Conservation (phyloP, 2,888 invertebrate genomes). For the Cryptops parisi region DNA sequence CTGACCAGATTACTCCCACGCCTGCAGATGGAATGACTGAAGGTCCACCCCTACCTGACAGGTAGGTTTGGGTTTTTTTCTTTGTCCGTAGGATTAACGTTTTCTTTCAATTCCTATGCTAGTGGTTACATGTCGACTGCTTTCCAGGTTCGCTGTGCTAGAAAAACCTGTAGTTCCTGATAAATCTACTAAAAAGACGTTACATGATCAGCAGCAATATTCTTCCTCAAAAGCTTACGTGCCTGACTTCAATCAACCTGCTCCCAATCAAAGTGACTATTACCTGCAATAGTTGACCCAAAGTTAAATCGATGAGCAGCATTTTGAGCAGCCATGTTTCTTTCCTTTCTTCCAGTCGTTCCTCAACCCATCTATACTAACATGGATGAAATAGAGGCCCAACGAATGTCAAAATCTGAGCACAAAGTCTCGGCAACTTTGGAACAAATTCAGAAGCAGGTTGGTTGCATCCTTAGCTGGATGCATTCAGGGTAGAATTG, state of each 20-base stretch:
- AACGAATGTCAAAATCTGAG: background rate
- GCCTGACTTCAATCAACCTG: conserved; percentile 29
- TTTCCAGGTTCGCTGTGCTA: conserved; percentile 4
- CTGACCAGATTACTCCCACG: background rate
- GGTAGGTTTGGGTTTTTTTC: background rate
- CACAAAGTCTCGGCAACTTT: background rate
- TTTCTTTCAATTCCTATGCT: background rate
- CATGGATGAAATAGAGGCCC: conserved; percentile 51
- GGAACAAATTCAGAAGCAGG: background rate
- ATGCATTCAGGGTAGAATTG: no score
- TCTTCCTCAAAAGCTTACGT: conserved; percentile 21
- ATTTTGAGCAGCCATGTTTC: no score
- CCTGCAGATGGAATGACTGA: background rate
- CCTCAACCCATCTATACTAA: conserved; percentile 76
- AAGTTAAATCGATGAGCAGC: background rate
- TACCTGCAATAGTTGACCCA: background rate
- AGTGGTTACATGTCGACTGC: background rate
- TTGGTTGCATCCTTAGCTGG: background rate
- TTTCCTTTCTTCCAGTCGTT: conserved; percentile 28
- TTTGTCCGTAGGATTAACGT: background rate
- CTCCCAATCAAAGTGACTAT: conserved; percentile 28
- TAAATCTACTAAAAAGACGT: conserved; percentile 16
- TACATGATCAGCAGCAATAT: conserved; percentile 9
- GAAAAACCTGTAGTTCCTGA: conserved; percentile 46
- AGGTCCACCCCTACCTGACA: conserved; percentile 2